Base-by-base conservation (phyloP, 2,113 vertebrate species). In the Motacilla alba region DNA sequence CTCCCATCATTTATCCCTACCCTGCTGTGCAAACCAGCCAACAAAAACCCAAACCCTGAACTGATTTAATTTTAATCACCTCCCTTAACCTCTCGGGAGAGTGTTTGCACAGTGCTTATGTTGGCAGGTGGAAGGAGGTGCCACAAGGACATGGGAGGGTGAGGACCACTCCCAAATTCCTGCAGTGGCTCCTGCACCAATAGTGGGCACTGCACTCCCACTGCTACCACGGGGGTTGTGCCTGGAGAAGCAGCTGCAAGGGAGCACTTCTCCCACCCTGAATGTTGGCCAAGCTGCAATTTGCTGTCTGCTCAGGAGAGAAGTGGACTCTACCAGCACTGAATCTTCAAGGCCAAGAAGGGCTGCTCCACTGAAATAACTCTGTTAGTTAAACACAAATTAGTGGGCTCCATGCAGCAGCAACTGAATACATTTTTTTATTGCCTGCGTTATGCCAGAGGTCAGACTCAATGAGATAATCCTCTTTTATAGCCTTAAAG, bases 151-250 rank as follows among this genome's bases (percentile, higher is more conserved):
- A 46, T 6, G 3, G 31, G 28, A 95, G 15, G 15, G 43, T 21
- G 9, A 49, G 13, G 30, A 4, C 88, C 3, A 8, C 9, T 47
- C 59, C 39, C 23, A 13, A 22, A 63, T 30, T 62, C 22, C 44
- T 60, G 15, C 6, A 0, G 53, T 59, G 62, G 11, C 7, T 87
- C 21, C 14, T 35, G 44, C 18, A 74, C 46, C 37, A 83, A n/a
- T 0, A 74, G 37, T 35, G 44, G 70, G 44, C 50, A 58, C 43
- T 53, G 13, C 7, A 1, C 14, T 86, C 39, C 50, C 46, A 49
- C 13, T 2, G 6, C 5, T 72, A 2, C 15, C 0, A 6, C 7
- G 0, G 3, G 3, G 17, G 6, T 1, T 44, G 37, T 31, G 14
- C 8, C 0, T 4, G 5, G 19, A 28, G 41, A 58, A 46, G 35